These are phyloP conservation scores for Electrophaes corylata DNA, from an alignment of 2,888 invertebrate species.

Conservation along the genomic window DNA sequence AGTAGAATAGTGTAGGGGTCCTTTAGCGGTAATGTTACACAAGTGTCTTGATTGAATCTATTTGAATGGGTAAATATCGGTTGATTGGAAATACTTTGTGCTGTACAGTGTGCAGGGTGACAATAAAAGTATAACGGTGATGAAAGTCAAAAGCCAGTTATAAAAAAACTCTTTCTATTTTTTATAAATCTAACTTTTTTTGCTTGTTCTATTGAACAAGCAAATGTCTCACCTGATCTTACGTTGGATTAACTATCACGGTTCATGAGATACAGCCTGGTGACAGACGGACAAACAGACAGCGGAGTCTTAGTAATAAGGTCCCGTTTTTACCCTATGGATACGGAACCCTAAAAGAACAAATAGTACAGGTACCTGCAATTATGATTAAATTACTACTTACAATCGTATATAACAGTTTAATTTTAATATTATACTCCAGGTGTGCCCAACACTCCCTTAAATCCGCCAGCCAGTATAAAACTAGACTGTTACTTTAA, in stretches of 20 bases:
- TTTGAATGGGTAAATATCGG: constrained; percentile 5
- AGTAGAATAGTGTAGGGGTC: constrained; percentile 32
- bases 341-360: no score
- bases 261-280: no score
- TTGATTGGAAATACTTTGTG: constrained; percentile 1
- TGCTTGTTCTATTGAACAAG: no score
- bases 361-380: not conserved
- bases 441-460: constrained; percentile 45
- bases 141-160: no score
- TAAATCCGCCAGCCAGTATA: constrained; percentile 43
- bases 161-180: no score
- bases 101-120: not conserved
- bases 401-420: not conserved
- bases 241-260: no score
- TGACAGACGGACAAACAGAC: no score
- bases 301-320: no score
- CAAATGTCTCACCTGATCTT: no score
- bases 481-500: constrained; percentile 49
- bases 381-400: not conserved
- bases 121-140: no score
- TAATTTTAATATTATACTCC: not conserved
- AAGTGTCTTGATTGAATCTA: constrained; percentile 39
- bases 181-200: no score
- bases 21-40: constrained; percentile 38
- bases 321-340: no score